Conservation (phyloP, 2,113 vertebrate species). For the Oncorhynchus kisutch region DNA sequence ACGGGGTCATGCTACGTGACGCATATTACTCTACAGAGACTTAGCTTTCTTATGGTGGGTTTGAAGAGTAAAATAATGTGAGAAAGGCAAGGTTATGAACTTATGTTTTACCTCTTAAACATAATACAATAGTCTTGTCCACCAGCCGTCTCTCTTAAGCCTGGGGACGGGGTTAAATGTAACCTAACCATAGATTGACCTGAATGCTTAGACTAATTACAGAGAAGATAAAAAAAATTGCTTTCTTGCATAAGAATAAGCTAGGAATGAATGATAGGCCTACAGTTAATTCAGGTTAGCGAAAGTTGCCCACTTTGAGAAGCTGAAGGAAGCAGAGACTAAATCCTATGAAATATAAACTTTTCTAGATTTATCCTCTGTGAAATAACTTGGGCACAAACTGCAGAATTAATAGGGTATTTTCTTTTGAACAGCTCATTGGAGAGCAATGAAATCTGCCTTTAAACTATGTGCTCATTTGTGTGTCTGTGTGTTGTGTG, state of each 20-base stretch:
- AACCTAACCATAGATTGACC: no score
- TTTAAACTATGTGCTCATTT: conserved; percentile 35
- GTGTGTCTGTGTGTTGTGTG: neutral
- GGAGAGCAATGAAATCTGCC: conserved; percentile 63
- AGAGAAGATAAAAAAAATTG: conserved; percentile 35
- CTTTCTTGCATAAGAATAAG: conserved; percentile 13
- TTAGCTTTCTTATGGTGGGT: conserved; percentile 32
- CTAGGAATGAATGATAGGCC: neutral
- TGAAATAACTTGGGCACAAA: conserved; percentile 62
- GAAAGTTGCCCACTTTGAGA: conserved; percentile 17
- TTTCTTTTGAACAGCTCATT: conserved; percentile 62
- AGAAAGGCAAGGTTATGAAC: conserved; percentile 17
- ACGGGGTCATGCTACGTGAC: conserved; percentile 57
- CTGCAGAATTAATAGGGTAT: conserved; percentile 55
- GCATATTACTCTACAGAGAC: no score
- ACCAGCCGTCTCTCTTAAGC: no score
- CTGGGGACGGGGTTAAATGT: no score
- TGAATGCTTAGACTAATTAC: neutral
- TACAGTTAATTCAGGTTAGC: neutral
- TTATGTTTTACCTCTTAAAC: neutral
- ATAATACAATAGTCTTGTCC: no score
- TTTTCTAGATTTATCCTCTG: conserved; percentile 59
- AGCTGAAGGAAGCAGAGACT: conserved; percentile 6
- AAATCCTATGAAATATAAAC: conserved; percentile 51
- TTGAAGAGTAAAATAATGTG: conserved; percentile 34